These are phyloP conservation scores for Caenorhabditis brenneri DNA, from an alignment of 1,140 invertebrate genomes.

Conservation along the genomic window DNA sequence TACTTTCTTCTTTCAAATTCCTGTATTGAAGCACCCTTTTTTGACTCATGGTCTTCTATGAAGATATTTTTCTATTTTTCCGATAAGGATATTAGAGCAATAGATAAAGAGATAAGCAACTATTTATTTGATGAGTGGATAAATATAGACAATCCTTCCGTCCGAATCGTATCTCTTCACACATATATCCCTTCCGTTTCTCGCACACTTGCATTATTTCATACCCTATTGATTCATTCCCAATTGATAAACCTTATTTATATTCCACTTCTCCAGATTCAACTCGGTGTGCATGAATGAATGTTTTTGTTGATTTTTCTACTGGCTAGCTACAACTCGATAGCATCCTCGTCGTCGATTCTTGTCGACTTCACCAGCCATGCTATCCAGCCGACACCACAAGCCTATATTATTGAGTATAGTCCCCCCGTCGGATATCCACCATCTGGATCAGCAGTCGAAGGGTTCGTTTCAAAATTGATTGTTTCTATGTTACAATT, in stretches of 20 bases:
- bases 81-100: background rate
- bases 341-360: conserved; percentile 45
- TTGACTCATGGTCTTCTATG: background rate
- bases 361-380: conserved; percentile 46
- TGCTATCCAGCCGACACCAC: conserved; percentile 35
- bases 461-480: background rate
- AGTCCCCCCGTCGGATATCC: conserved; percentile 48
- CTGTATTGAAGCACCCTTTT: background rate
- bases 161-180: conserved; percentile 20
- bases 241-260: background rate
- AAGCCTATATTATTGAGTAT: conserved; percentile 48
- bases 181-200: background rate
- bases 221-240: background rate
- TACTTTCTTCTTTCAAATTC: background rate
- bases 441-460: conserved; percentile 33
- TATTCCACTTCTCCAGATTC: background rate
- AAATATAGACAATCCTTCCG: background rate
- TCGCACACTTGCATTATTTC: background rate
- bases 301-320: conserved; percentile 42
- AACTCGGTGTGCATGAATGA: conserved; percentile 40
- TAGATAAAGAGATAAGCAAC: conserved; percentile 19
- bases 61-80: background rate
- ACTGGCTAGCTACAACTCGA: conserved; percentile 39
- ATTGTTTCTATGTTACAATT: background rate
- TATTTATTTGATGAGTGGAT: conserved; percentile 44